phyloP scores from a whole-genome alignment of 1,140 invertebrate genomes.

The Euglossa dilemma region DNA sequence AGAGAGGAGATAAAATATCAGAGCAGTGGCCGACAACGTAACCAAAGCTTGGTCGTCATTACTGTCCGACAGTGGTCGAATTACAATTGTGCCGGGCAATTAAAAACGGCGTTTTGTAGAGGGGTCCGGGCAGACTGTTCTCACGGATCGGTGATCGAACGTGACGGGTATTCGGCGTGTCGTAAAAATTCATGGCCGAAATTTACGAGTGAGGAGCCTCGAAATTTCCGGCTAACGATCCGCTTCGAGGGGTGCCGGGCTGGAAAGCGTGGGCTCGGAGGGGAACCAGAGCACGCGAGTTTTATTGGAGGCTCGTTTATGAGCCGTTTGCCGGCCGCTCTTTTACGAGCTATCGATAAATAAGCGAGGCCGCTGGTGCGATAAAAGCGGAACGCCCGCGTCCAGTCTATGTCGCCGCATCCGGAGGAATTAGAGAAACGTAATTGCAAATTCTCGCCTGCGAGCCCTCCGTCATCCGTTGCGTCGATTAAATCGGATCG shows the following conservation, averaged over 20 bases:
- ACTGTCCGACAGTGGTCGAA: not conserved
- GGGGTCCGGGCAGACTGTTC: not conserved
- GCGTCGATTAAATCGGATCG: slow-evolving; percentile 22
- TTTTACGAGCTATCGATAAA: slow-evolving; percentile 66
- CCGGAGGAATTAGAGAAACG: slow-evolving; percentile 43
- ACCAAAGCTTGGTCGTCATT: not conserved
- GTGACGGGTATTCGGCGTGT: not conserved
- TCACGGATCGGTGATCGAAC: slow-evolving; percentile 19
- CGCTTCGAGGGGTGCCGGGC: not conserved
- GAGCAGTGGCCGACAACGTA: too few relatives aligned
- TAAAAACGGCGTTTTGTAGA: slow-evolving; percentile 2
- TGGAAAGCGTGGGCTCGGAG: not conserved
- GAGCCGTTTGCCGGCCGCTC: slow-evolving; percentile 52
- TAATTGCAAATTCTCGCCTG: slow-evolving; percentile 46
- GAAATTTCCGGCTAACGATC: slow-evolving; percentile 62
- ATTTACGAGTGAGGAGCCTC: slow-evolving; percentile 54
- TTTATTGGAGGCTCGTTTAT: slow-evolving; percentile 62
- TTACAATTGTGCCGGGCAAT: slow-evolving; percentile 3
- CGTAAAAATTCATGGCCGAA: slow-evolving; percentile 65
- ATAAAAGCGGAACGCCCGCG: slow-evolving; percentile 44
- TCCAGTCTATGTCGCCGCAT: slow-evolving; percentile 5
- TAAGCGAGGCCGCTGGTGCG: slow-evolving; percentile 42
- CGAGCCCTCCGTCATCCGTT: not conserved
- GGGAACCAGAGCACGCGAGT: slow-evolving; percentile 5
- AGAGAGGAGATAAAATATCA: not conserved